These are phyloP conservation scores for Drosophila tripunctata DNA, from an alignment of 2,888 invertebrate genomes.

Conservation along the genomic window DNA sequence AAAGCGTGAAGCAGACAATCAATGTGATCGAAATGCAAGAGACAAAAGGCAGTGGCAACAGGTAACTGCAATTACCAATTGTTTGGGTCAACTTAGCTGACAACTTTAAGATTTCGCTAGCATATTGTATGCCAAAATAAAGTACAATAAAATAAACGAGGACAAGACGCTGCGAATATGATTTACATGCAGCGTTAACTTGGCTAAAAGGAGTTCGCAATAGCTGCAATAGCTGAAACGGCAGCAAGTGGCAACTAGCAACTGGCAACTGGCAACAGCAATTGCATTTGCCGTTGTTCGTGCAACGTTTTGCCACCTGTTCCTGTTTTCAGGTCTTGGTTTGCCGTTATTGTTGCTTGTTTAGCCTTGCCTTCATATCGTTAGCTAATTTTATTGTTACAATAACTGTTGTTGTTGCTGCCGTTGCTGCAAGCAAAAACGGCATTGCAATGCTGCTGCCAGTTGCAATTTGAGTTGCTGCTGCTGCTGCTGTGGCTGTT, in stretches of 20 bases:
- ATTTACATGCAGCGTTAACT: slow-evolving; percentile 66
- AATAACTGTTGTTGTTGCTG: slow-evolving; percentile 73
- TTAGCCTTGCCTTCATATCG: slow-evolving; percentile 74
- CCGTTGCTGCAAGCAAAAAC: slow-evolving; percentile 52
- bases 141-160: slow-evolving; percentile 58
- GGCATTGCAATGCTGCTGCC: slow-evolving; percentile 47
- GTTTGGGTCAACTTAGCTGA: slow-evolving; percentile 36
- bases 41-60: slow-evolving; percentile 53
- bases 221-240: too few species aligned
- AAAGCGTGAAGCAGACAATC: slow-evolving; percentile 71
- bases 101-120: slow-evolving; percentile 39
- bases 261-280: slow-evolving; percentile 23
- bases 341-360: slow-evolving; percentile 76
- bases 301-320: slow-evolving; percentile 78
- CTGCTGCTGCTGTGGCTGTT: slow-evolving; percentile 26
- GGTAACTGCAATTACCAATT: slow-evolving; percentile 67
- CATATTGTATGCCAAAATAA: slow-evolving; percentile 62
- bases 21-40: slow-evolving; percentile 43
- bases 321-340: slow-evolving; percentile 69
- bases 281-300: slow-evolving; percentile 72
- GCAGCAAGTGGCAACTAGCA: slow-evolving; percentile 21
- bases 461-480: slow-evolving; percentile 58
- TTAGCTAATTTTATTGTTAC: slow-evolving; percentile 79
- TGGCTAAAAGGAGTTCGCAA: slow-evolving; percentile 24
- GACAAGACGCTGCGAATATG: slow-evolving; percentile 56